Base-by-base conservation (phyloP, 2,113 vertebrate genomes). In the Xiphophorus couchianus region DNA sequence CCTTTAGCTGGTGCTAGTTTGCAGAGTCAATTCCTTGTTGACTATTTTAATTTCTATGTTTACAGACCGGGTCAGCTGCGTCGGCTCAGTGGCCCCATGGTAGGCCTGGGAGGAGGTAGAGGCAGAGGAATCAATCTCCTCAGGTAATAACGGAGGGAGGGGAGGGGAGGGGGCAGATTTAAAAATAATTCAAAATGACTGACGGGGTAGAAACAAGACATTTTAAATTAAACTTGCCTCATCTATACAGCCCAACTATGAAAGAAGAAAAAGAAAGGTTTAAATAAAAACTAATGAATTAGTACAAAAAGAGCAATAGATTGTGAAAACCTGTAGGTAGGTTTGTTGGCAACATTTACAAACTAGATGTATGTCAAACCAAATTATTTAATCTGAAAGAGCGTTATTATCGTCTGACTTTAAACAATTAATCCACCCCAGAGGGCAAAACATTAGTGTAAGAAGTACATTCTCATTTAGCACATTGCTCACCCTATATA, bases 41-140 rank as follows among this genome's bases (percentile, higher is more conserved):
- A 63, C 29, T 19, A 1, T 33, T 33, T 13, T 1, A 1, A 2
- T 10, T 22, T 60, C 54, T 71, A 6, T 80, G 13, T 80, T 86
- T 82, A 0, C 71, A 99, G 98, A 92, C 97, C 96, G 88, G 97
- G 96, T 76, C 97, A 96, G 71, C 93, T 95, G 68, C 95, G 98
- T 29, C 90, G 97, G 81, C 81, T 96, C 66, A 89, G 87, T 37
- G 92, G 91, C 72, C 90, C 97, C 94, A 81, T 97, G 95, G 89
- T 97, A 96, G 97, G 97, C 95, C 94, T 95, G 61, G 97, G 96
- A 92, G 98, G 98, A 96, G 98, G 98, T 97, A 97, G 98, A 94
- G 98, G 98, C 72, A 96, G 97, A 86, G 97, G 97, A 91, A 93
- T 96, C 84, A 96, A 97, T 92, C 78, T 98, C 86, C 94, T 99